Evolutionary conservation across 2,797 vertebrate genomes (phyloP).

Genomic region (Tarsius wallacei): DNA sequence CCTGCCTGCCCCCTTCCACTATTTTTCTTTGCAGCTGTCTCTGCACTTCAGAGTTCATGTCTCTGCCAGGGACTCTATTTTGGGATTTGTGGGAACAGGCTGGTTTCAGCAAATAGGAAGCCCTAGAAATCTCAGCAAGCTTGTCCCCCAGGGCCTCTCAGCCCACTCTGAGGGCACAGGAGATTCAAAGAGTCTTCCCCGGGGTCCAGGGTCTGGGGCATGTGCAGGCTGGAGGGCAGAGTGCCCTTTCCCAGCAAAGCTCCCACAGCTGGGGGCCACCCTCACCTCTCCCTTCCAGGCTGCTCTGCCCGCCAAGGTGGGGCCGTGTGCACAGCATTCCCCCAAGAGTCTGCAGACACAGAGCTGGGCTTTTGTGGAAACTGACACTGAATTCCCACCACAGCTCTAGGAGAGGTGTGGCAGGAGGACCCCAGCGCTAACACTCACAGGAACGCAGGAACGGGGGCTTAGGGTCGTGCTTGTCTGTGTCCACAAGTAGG

Average conservation of each 20-base stretch:
- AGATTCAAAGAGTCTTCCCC: background rate
- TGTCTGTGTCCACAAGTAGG: background rate
- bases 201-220: fast-evolving
- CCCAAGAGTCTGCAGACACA: background rate
- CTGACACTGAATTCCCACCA: fast-evolving
- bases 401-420: fast-evolving
- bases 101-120: constrained; percentile 72
- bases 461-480: fast-evolving
- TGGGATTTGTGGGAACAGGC: constrained; percentile 85
- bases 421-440: background rate
- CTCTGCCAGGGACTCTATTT: constrained; percentile 84
- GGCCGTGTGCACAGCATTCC: background rate
- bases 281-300: background rate
- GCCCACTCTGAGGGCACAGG: background rate
- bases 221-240: background rate
- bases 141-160: background rate
- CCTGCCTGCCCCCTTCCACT: background rate
- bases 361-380: background rate
- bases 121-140: constrained; percentile 38
- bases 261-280: background rate
- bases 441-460: fast-evolving
- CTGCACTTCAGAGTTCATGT: constrained; percentile 76
- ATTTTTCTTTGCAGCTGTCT: constrained; percentile 81
- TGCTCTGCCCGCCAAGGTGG: background rate
- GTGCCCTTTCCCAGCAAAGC: background rate